Base-by-base conservation (phyloP, 64 coral and sea anemone species). In the Anthopleura sola region DNA sequence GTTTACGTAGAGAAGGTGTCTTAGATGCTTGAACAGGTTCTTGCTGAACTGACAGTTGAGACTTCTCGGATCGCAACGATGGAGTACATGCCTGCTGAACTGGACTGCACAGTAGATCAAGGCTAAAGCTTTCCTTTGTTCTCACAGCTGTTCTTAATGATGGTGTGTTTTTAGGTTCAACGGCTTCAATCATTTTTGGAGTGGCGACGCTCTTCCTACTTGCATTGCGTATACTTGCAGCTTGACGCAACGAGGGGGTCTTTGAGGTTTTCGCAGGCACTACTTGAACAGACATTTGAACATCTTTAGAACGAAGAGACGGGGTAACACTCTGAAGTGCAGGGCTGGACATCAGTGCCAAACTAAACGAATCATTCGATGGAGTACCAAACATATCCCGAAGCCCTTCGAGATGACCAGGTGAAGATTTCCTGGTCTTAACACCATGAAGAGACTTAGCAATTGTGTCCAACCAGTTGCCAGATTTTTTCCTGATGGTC, bases 321-420 rank as follows among this genome's bases (percentile, higher is more conserved):
- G 89, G 89, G 5, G 84, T 91, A 29, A 31, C 78, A 34, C n/a
- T 46, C 17, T 79, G 37, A 5, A 33, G 3, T 21, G 31, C 37
- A 44, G 76, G 76, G 21, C 76, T 79, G 37, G 37, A 44, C 76
- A 79, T 79, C 6, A 44, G 17, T 79, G 13, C 76, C 66, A 71
- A 34, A 71, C 66, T 71, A 13, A 71, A 71, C 6, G 66, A 36
- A 15, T 71, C 66, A 71, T 71, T 36, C 11, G 66, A 32, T 21
- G 83, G 89, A 80, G 89, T 86, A 49, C 23, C 37, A 69, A 91
- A 91, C 84, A 91, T 29, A 15, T 69, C 89, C 37, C 56, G 51
- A 36, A 91, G 29, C 24, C 89, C 89, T 53, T 33, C 75, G 10
- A 91, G 60, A 31, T 85, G 49, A 24, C 53, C 68, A 6, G 55